A percentile compares a stretch with the other conserved stretches of the same genome.
Conservation (phyloP, 2,888 invertebrate species). For the Aphrophora alni region DNA sequence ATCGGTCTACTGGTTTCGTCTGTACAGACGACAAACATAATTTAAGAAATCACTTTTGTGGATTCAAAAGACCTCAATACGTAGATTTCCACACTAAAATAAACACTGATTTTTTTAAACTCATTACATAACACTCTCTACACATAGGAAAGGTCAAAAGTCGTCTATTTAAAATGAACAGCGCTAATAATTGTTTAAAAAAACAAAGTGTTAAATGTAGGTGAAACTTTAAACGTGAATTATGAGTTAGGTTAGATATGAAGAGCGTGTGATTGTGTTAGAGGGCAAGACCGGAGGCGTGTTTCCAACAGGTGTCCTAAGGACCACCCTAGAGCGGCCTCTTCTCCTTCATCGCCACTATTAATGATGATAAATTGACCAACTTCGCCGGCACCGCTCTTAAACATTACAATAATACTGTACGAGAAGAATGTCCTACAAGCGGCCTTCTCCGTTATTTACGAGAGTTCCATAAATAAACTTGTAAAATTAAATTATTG, state of each 20-base stretch:
- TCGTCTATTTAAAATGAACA: too few species aligned
- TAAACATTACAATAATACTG: neutral
- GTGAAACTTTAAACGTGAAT: neutral
- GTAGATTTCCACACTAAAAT: too few species aligned
- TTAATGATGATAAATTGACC: conserved; percentile 36
- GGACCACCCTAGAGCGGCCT: conserved; percentile 33
- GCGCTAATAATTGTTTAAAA: too few species aligned
- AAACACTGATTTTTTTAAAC: too few species aligned
- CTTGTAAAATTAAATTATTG: conserved; percentile 5
- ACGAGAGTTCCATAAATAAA: neutral
- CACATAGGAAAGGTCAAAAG: too few species aligned
- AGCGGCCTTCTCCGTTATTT: neutral
- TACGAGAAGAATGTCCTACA: neutral
- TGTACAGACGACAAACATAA: too few species aligned
- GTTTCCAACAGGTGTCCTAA: conserved; percentile 23
- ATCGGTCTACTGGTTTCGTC: too few species aligned
- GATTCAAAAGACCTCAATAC: too few species aligned
- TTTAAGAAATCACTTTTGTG: too few species aligned
- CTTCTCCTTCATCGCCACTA: conserved; percentile 33
- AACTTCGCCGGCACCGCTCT: neutral
- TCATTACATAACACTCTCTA: too few species aligned
- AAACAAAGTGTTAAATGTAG: neutral
- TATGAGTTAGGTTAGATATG: neutral
- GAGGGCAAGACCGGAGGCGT: neutral
- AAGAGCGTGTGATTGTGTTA: neutral